These are phyloP conservation scores for Blastomussa wellsi DNA, from an alignment of 92 coral and sea anemone genomes.

Conservation along the genomic window DNA sequence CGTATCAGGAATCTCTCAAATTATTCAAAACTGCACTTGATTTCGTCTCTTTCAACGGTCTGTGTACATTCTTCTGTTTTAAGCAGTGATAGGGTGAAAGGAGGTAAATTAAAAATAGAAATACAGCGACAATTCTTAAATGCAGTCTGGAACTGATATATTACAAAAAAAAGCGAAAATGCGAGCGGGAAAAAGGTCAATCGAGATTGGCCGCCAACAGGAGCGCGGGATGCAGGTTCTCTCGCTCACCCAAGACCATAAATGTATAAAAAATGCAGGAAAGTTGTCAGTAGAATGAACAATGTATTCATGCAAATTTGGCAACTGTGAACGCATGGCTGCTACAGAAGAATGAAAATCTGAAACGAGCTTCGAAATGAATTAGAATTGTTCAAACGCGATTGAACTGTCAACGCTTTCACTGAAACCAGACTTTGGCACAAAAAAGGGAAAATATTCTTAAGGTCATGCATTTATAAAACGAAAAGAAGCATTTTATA, in stretches of 20 bases:
- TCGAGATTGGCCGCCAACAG: neutral
- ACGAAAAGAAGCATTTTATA: neutral
- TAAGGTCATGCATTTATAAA: neutral
- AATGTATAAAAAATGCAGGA: no score
- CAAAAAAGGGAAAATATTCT: neutral
- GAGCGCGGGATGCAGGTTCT: neutral
- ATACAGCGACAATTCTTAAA: no score
- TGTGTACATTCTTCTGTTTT: neutral
- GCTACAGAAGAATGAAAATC: neutral
- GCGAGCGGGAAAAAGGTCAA: no score
- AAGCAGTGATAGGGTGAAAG: neutral
- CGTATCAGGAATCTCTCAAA: neutral
- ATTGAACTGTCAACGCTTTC: neutral
- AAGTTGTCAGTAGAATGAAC: neutral
- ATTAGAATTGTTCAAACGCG: neutral
- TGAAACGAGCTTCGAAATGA: neutral
- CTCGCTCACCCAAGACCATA: neutral
- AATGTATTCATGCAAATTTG: neutral
- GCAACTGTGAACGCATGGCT: neutral
- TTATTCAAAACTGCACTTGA: neutral
- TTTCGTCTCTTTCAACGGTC: neutral
- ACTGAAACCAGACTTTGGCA: neutral
- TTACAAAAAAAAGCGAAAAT: no score
- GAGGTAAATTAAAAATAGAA: neutral
- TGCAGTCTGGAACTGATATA: no score